Conservation (phyloP, 1,140 invertebrate genomes). For the Bursaphelenchus mucronatus region DNA sequence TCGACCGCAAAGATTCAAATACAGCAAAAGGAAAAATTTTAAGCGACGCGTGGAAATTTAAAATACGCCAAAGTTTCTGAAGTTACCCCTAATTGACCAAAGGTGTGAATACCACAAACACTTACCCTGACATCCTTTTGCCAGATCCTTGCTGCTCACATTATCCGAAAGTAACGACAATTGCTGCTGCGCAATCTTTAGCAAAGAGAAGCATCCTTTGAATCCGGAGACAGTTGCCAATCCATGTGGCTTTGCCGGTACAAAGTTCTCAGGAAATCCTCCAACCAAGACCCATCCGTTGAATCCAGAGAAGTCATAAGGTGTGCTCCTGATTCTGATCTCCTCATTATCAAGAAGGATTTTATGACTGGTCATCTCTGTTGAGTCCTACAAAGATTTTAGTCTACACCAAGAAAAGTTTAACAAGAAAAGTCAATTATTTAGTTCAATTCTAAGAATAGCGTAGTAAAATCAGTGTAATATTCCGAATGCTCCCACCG, state of each 20-base stretch:
- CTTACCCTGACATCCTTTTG: conserved; percentile 28
- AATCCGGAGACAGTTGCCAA: conserved; percentile 20
- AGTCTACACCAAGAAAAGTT: no score
- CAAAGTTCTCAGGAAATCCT: conserved; percentile 22
- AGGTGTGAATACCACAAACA: neutral
- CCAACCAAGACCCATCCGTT: conserved; percentile 16
- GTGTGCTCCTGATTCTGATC: neutral
- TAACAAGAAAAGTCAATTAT: no score
- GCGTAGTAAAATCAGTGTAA: no score
- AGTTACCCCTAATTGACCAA: no score
- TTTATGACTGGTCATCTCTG: conserved; percentile 8
- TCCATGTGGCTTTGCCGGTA: neutral
- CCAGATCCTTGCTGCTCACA: neutral
- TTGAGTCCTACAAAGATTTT: conserved; percentile 9
- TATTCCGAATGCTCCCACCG: no score
- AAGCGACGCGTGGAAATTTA: conserved; percentile 7
- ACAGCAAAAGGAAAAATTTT: no score
- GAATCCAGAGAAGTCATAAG: conserved; percentile 20
- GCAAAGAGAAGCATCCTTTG: conserved; percentile 25
- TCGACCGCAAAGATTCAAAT: no score
- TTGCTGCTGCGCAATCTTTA: conserved; percentile 26
- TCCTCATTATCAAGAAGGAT: conserved; percentile 24
- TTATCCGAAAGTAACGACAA: conserved; percentile 22
- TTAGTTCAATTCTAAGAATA: no score
- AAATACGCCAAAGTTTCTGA: no score